These are phyloP conservation scores for Apodemia zela DNA, from an alignment of 2,888 invertebrate genomes.

Conservation along the genomic window DNA sequence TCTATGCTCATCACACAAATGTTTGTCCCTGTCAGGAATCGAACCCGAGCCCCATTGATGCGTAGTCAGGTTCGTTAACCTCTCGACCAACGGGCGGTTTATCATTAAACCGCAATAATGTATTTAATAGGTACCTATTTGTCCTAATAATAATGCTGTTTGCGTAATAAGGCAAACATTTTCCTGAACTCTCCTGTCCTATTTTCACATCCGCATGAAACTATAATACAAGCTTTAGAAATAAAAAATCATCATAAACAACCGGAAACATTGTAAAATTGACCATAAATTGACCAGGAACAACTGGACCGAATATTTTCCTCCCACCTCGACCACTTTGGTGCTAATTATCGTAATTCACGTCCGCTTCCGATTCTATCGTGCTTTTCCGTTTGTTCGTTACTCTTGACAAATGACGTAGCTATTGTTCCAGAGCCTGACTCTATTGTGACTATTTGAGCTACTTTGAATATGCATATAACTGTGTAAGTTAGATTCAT, in stretches of 20 bases:
- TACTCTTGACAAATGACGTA: conserved; percentile 33
- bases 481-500: not conserved
- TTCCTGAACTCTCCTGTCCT: no score
- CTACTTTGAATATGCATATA: not conserved
- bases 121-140: no score
- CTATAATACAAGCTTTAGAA: no score
- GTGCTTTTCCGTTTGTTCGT: conserved; percentile 37
- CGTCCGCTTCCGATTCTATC: conserved; percentile 46
- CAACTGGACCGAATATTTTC: conserved; percentile 22
- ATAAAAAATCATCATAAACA: not conserved
- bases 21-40: no score
- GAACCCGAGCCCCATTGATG: no score
- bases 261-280: conserved; percentile 24
- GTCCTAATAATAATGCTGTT: no score
- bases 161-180: no score
- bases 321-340: conserved; percentile 26
- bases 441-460: not conserved
- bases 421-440: conserved; percentile 18
- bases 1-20: no score
- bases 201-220: no score
- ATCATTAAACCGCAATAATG: no score
- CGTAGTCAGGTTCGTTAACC: no score
- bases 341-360: conserved; percentile 55
- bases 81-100: no score
- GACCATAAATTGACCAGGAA: conserved; percentile 10